These are phyloP conservation scores for Aspidoscelis tigris DNA, from an alignment of 2,113 vertebrate genomes.

Conservation along the genomic window DNA sequence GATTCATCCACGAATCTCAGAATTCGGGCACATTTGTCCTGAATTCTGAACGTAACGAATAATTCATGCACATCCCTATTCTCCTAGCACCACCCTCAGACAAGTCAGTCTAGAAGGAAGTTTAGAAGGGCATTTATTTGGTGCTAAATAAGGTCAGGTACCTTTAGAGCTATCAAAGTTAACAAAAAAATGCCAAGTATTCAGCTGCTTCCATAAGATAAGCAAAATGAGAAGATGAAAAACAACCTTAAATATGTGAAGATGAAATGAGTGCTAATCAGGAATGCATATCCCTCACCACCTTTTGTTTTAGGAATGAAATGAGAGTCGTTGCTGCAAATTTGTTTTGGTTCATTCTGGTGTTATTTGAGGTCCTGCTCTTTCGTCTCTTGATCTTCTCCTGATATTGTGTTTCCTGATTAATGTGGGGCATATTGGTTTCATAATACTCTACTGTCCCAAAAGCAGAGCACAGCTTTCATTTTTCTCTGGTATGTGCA, in stretches of 20 bases:
- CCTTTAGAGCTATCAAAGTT: constrained; percentile 15
- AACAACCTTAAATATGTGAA: background rate
- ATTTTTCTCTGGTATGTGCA: background rate
- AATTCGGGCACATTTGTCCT: no score
- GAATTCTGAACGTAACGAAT: no score
- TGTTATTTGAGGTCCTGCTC: rapidly evolving
- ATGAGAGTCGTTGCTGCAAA: constrained; percentile 11
- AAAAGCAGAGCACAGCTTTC: constrained; percentile 16
- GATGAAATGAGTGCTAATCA: background rate
- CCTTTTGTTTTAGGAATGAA: background rate
- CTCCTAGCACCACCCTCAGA: no score
- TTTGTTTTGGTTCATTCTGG: background rate
- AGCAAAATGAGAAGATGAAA: constrained; percentile 10
- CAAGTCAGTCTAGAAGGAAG: background rate
- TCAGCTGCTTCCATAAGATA: background rate
- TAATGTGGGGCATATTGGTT: constrained; percentile 13
- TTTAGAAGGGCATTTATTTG: background rate
- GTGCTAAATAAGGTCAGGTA: constrained; percentile 7
- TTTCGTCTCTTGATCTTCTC: background rate
- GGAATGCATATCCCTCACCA: rapidly evolving
- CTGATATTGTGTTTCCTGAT: constrained; percentile 22
- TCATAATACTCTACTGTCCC: background rate
- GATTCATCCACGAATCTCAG: no score
- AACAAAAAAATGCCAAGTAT: background rate
- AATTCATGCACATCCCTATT: no score